Base-by-base conservation (phyloP, 2,797 vertebrate species). In the Diplodus puntazzo region DNA sequence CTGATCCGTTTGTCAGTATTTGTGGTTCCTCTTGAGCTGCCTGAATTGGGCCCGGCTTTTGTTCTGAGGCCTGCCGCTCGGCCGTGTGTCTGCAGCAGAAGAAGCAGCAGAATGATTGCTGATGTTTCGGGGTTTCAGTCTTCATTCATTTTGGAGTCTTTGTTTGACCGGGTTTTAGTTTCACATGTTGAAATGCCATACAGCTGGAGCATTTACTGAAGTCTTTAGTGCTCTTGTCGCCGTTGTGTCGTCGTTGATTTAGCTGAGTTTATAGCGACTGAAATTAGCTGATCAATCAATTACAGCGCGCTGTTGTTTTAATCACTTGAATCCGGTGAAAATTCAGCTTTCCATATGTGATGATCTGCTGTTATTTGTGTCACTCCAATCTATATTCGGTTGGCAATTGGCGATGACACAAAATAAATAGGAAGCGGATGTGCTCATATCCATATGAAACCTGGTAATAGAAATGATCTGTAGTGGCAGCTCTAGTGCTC, bases 1-100 rank as follows among this genome's bases (percentile, higher is more conserved):
- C 9, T 23, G 54, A 34, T 71, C 13, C 2, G n/a, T 54, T 18
- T n/a, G 27, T 25, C 8, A 27, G 17, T 53, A 3, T 52, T 52
- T 50, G 16, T 54, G 27, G 11, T 46, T 72, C 39, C 14, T 46
- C 20, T 3, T 16, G 10, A 43, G 68, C 14, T 54, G 58, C 30
- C 39, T 11, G 11, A 50, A 52, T 59, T 53, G 62, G 60, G 23
- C 61, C 39, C 48, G 39, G 76, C 54, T 65, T 68, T 54, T 23
- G 65, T 64, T 64, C 8, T 4, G 58, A 58, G 52, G 52, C 66
- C 66, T 50, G 59, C 8, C 50, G 59, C 75, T 49, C 48, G 3
- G 59, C 59, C 42, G 52, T 2, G 9, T 34, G 50, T 57, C 43
- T 11, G 43, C 50, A 46, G 49, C 10, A 46, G 49, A 14, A 0